These are phyloP conservation scores for Telenomus remus DNA, from an alignment of 1,140 invertebrate genomes.

Conservation along the genomic window DNA sequence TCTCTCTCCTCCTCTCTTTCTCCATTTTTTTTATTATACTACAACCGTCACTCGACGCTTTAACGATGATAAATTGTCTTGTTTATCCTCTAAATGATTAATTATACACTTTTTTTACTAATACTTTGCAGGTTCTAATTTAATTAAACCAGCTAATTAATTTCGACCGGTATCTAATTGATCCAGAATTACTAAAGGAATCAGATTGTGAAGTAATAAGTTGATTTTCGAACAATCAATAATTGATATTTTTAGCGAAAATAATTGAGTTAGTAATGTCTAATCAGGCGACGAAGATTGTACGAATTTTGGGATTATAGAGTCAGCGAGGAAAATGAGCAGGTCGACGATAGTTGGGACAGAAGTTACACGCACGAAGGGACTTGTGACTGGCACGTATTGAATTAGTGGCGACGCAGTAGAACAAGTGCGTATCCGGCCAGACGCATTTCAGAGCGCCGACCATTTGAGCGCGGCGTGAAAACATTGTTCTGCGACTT, in stretches of 20 bases:
- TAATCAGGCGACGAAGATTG: constrained; percentile 17
- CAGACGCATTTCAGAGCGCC: constrained; percentile 40
- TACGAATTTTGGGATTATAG: constrained; percentile 10
- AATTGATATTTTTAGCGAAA: no score
- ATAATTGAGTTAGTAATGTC: neutral
- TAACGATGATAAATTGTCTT: neutral
- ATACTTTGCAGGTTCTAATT: no score
- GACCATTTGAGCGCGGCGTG: constrained; percentile 37
- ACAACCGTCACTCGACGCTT: neutral
- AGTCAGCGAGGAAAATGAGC: constrained; percentile 4
- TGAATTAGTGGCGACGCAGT: constrained; percentile 58
- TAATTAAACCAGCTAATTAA: no score
- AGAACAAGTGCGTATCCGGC: constrained; percentile 61
- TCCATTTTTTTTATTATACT: neutral
- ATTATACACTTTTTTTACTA: no score
- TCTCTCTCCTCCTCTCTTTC: no score
- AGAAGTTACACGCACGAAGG: constrained; percentile 43
- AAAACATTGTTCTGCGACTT: constrained; percentile 16
- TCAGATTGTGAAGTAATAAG: no score
- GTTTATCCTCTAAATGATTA: no score
- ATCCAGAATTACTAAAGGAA: no score
- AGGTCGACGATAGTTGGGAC: constrained; percentile 34
- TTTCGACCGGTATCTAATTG: no score
- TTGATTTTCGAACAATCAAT: no score
- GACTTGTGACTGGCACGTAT: constrained; percentile 46